Percentiles rank a stretch among this genome's conserved stretches.
phyloP scores from a whole-genome alignment of 2,797 vertebrate genomes.

The Tamandua tetradactyla region DNA sequence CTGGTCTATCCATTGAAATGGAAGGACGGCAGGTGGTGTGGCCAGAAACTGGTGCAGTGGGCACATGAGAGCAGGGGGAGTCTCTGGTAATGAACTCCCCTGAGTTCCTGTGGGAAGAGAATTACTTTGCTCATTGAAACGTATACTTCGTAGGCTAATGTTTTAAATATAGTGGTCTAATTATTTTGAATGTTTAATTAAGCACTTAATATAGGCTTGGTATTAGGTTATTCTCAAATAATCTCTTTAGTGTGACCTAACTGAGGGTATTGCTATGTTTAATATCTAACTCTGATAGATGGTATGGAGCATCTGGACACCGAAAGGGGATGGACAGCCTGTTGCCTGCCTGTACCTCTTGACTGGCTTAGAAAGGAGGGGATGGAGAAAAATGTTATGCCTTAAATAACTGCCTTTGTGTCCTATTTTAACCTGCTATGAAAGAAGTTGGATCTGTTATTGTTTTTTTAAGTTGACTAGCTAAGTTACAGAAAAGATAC shows the following conservation, averaged over 20 bases:
- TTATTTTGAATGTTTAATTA: constrained; percentile 25
- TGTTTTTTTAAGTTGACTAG: neutral
- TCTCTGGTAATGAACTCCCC: neutral
- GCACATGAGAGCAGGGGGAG: neutral
- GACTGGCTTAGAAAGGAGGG: neutral
- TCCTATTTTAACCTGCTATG: neutral
- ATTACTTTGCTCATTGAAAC: neutral
- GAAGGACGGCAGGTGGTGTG: neutral
- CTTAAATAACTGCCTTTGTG: too few relatives aligned
- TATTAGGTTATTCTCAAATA: neutral
- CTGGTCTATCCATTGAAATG: neutral
- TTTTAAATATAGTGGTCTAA: neutral
- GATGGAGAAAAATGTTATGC: neutral
- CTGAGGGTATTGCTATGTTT: neutral
- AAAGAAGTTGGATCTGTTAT: neutral
- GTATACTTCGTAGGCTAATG: neutral
- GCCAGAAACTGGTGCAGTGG: neutral
- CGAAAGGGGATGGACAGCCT: neutral
- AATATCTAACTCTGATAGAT: neutral
- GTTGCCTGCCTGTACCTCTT: neutral
- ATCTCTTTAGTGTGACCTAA: neutral
- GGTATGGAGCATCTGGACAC: neutral
- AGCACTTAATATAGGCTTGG: neutral
- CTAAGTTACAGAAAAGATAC: neutral
- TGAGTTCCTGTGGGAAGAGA: neutral